A percentile compares a stretch with the other conserved stretches of the same genome.
Conservation (phyloP, 2,113 vertebrate genomes). For the Indicator maculatus region DNA sequence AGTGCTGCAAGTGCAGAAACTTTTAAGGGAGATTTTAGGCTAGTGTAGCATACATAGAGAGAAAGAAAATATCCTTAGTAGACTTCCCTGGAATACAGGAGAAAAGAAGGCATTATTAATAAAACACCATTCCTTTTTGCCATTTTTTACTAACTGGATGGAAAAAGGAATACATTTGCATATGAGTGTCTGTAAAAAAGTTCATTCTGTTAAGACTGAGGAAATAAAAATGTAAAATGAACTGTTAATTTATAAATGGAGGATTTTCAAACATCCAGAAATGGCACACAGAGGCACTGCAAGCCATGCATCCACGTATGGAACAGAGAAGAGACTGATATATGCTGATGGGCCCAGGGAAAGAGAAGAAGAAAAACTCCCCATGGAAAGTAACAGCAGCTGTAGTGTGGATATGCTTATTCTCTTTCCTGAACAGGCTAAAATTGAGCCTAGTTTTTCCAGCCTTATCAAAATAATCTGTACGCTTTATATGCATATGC, state of each 20-base stretch:
- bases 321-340: not conserved
- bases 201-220: not conserved
- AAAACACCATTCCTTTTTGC: not conserved
- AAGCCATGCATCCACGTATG: fast-evolving
- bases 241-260: not conserved
- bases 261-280: not conserved
- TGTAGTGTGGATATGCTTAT: not conserved
- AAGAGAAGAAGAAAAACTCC: not conserved
- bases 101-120: not conserved
- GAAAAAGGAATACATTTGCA: not conserved
- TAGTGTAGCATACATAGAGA: not conserved
- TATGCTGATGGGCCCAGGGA: fast-evolving
- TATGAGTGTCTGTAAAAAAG: not conserved
- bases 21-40: not conserved
- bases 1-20: not conserved
- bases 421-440: not conserved
- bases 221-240: not conserved
- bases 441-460: not conserved
- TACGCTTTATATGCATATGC: not conserved
- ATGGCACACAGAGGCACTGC: not conserved
- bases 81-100: not conserved
- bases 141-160: not conserved
- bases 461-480: not conserved
- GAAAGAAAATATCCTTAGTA: not conserved
- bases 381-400: not conserved